phyloP scores from a whole-genome alignment of 1,140 invertebrate species.

The Lithobius niger region DNA sequence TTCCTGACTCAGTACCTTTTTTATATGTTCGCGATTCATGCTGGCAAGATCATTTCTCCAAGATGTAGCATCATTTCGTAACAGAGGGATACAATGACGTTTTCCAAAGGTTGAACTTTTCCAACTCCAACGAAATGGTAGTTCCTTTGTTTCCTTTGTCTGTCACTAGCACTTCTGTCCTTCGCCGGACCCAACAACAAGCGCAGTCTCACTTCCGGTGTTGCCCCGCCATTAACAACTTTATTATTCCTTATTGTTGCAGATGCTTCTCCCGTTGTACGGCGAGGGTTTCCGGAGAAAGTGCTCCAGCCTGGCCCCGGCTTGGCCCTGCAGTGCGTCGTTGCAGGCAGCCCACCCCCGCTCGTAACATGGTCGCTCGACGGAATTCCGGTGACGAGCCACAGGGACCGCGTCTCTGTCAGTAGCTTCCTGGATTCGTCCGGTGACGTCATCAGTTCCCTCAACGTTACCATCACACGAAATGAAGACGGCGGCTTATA shows the following conservation, averaged over 20 bases:
- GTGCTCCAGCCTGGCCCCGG: slow-evolving; percentile 59
- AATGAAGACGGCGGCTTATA: slow-evolving; percentile 44
- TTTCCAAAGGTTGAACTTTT: too few species aligned
- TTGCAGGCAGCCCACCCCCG: slow-evolving; percentile 69
- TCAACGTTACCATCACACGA: slow-evolving; percentile 69
- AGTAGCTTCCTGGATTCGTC: slow-evolving; percentile 41
- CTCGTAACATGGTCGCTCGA: slow-evolving; percentile 74
- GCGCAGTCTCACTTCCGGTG: too few species aligned
- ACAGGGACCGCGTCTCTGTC: slow-evolving; percentile 60
- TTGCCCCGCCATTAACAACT: too few species aligned
- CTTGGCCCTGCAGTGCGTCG: slow-evolving; percentile 66
- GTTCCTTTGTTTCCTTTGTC: too few species aligned
- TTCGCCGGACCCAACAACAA: too few species aligned
- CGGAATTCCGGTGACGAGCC: slow-evolving; percentile 39
- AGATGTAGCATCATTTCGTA: too few species aligned
- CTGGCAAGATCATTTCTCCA: too few species aligned
- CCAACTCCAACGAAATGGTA: too few species aligned
- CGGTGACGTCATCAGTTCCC: slow-evolving; percentile 54
- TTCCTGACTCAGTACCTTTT: too few species aligned
- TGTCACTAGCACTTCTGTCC: too few species aligned
- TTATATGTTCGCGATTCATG: too few species aligned
- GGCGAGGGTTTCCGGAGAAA: slow-evolving; percentile 70
- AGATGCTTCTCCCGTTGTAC: slow-evolving; percentile 59
- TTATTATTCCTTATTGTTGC: neutral
- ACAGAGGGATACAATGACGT: too few species aligned